Base-by-base conservation (phyloP, 2,888 invertebrate genomes). In the Meteorus cinctellus region DNA sequence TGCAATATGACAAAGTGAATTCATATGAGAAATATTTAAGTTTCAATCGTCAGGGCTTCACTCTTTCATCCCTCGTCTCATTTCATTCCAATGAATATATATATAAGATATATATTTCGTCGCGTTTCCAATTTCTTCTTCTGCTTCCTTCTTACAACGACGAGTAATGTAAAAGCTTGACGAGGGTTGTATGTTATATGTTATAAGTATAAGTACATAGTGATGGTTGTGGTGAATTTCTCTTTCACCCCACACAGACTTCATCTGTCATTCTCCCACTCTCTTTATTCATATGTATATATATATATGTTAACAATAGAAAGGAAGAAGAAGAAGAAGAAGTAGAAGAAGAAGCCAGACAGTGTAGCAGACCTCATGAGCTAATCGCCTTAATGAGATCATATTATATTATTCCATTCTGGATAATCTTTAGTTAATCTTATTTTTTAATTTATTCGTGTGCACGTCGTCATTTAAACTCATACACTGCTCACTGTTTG, bases 361-460 rank as follows among this genome's bases (percentile, higher is more conserved):
- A 86, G 55, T 86, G 84, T 84, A 83, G 84, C 85, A 83, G 84
- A 77, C 82, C 82, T 84, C 84, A 81, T 82, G 82, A 82, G 88
- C 87, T 88, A 87, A 88, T 88, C 88, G 88, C 82, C 85, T 86
- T 88, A 88, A 88, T 84, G 86, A 88, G 88, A 88, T 88, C 88
- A 88, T 87, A 86, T 87, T 88, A 84, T 87, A 88, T 88, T 88
- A 88, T 88, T 88, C 84, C 86, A 83, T 86, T 87, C 87, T 85
- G 85, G 82, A 86, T 88, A 87, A 88, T 88, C 88, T 87, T 87
- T 86, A 87, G 88, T 41, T 88, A 88, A 88, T 88, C 87, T 85
- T 83, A 84, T 88, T 88, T 88, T 84, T 81, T 77, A 82, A 79
- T 81, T 82, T 81, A 76, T 78, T 71, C 77, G 70, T 60, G 68